These are phyloP conservation scores for Thecocarcelia acutangulata DNA, from an alignment of 2,888 invertebrate species.

Conservation along the genomic window DNA sequence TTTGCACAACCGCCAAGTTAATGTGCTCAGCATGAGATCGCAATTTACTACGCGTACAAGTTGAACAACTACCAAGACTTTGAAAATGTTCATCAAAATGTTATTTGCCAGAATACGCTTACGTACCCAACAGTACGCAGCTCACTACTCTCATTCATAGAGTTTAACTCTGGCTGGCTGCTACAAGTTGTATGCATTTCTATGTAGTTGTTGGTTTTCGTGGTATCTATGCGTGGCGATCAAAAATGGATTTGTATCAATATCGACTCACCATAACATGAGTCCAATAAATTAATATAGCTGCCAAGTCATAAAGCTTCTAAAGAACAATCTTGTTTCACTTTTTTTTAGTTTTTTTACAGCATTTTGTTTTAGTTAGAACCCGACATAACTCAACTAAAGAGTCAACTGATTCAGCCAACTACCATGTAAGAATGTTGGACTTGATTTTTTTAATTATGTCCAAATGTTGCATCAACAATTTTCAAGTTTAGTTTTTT, in stretches of 20 bases:
- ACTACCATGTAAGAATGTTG: constrained; percentile 30
- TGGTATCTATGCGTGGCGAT: constrained; percentile 75
- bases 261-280: constrained; percentile 81
- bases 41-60: constrained; percentile 17
- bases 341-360: constrained; percentile 24
- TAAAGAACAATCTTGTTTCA: constrained; percentile 40
- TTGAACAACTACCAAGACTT: constrained; percentile 8
- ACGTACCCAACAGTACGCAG: constrained; percentile 66
- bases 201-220: constrained; percentile 33
- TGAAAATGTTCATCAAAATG: constrained; percentile 65
- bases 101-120: constrained; percentile 35
- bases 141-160: constrained; percentile 49
- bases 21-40: constrained; percentile 66
- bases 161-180: background rate
- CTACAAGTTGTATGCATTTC: background rate
- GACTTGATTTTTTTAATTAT: constrained; percentile 32
- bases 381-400: constrained; percentile 16
- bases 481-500: constrained; percentile 14
- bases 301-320: constrained; percentile 67
- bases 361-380: constrained; percentile 8
- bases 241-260: constrained; percentile 82
- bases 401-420: constrained; percentile 26
- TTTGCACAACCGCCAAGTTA: constrained; percentile 59
- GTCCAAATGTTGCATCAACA: constrained; percentile 56
- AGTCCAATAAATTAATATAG: constrained; percentile 82